Percentiles rank a stretch among this genome's conserved stretches.
Evolutionary conservation across 2,888 invertebrate species (phyloP).

Genomic region (Drosophila austrosaltans): DNA sequence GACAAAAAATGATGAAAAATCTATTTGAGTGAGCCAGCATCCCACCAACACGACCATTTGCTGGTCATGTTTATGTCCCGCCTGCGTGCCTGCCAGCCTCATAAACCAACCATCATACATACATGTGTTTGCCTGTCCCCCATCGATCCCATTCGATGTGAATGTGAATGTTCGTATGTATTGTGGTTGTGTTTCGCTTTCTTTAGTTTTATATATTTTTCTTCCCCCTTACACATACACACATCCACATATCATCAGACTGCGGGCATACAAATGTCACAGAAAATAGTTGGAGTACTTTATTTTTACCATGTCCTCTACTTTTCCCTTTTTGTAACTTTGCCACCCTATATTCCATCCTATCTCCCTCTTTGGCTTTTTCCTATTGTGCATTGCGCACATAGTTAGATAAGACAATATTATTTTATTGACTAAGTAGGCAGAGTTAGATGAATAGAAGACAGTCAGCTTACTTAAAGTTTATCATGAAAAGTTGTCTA

Average conservation of each 20-base stretch:
- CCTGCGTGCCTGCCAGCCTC: constrained; percentile 19
- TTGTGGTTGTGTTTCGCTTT: constrained; percentile 44
- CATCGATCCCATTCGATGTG: constrained; percentile 36
- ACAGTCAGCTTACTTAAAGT: not conserved
- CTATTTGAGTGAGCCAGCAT: constrained; percentile 59
- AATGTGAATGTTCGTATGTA: constrained; percentile 35
- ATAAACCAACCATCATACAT: not conserved
- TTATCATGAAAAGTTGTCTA: not conserved
- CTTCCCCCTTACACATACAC: not conserved
- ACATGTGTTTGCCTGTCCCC: constrained; percentile 60
- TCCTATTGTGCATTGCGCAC: constrained; percentile 50
- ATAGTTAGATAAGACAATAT: constrained; percentile 73
- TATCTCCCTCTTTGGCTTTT: not conserved
- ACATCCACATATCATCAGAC: constrained; percentile 36
- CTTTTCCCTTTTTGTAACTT: constrained; percentile 23
- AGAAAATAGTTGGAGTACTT: constrained; percentile 49
- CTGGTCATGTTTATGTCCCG: constrained; percentile 46
- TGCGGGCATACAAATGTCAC: constrained; percentile 64
- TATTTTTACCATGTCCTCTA: constrained; percentile 11
- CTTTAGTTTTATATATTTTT: constrained; percentile 55
- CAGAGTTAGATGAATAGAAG: constrained; percentile 9
- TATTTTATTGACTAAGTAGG: constrained; percentile 64
- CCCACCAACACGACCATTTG: constrained; percentile 4
- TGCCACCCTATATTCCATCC: not conserved
- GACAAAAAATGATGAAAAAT: constrained; percentile 66